A percentile compares a stretch with the other conserved stretches of the same genome.
These are phyloP conservation scores for Holothuria leucospilota DNA, from an alignment of 53 echinoderm and acorn worm genomes.

Conservation along the genomic window DNA sequence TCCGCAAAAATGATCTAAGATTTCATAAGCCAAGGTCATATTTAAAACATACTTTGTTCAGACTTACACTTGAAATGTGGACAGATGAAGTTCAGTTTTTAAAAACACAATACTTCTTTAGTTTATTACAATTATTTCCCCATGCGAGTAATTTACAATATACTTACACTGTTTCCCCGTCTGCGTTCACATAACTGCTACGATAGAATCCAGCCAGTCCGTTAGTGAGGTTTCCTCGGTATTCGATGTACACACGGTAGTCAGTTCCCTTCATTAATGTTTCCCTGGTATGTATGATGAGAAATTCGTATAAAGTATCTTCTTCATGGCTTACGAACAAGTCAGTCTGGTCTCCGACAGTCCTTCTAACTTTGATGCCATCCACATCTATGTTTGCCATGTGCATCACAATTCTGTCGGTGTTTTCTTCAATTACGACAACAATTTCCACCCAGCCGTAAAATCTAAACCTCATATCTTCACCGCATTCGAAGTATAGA, in stretches of 20 bases:
- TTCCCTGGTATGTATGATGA: slow-evolving; percentile 59
- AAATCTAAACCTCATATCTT: slow-evolving; percentile 76
- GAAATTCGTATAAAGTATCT: slow-evolving; percentile 67
- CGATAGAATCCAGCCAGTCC: slow-evolving; percentile 92
- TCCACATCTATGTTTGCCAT: slow-evolving; percentile 73
- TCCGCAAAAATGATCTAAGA: too few relatives aligned
- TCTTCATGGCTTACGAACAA: slow-evolving; percentile 36
- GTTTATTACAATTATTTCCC: too few relatives aligned
- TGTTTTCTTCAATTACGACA: slow-evolving; percentile 53
- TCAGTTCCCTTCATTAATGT: slow-evolving; percentile 57
- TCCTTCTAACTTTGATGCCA: slow-evolving; percentile 16
- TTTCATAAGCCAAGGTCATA: too few relatives aligned
- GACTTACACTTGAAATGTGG: too few relatives aligned
- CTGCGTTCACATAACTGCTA: slow-evolving; percentile 68
- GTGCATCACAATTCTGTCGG: slow-evolving; percentile 76
- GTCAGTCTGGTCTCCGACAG: slow-evolving; percentile 30
- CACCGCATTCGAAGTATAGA: slow-evolving; percentile 63
- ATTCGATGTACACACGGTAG: slow-evolving; percentile 71
- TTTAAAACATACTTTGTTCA: too few relatives aligned
- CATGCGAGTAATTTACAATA: too few relatives aligned
- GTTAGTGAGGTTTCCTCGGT: slow-evolving; percentile 75
- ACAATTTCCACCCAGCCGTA: slow-evolving; percentile 85
- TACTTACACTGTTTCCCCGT: slow-evolving; percentile 82
- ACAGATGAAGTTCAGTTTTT: too few relatives aligned
- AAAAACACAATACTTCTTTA: too few relatives aligned